A percentile compares a stretch with the other conserved stretches of the same genome.
These are phyloP conservation scores for Dipodomys stephensi DNA, from an alignment of 2,113 vertebrate genomes.

Conservation along the genomic window DNA sequence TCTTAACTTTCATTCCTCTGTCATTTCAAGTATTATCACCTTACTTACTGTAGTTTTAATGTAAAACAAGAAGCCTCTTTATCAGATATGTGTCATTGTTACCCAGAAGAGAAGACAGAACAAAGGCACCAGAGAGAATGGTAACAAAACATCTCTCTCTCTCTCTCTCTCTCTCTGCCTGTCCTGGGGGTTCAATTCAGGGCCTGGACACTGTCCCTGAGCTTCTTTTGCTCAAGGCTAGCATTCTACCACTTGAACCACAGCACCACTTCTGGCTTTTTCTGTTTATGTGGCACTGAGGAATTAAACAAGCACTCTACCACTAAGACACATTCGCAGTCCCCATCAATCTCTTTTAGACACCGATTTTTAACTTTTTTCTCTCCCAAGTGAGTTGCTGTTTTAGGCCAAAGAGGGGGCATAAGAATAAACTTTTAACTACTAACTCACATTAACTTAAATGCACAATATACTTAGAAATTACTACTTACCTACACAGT, in stretches of 20 bases:
- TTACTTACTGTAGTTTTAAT: conserved; percentile 30
- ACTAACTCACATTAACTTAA: conserved; percentile 47
- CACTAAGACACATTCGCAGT: too few species aligned
- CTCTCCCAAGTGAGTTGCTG: not conserved
- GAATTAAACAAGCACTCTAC: too few species aligned
- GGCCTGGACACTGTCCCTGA: too few species aligned
- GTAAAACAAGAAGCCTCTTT: not conserved
- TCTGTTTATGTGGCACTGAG: too few species aligned
- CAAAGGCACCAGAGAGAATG: not conserved
- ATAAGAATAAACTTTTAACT: conserved; percentile 17
- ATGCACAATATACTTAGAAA: conserved; percentile 47
- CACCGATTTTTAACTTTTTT: not conserved
- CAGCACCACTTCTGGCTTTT: too few species aligned
- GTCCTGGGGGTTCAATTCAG: too few species aligned
- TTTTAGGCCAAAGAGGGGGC: not conserved
- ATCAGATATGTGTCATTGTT: not conserved
- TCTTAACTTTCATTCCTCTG: not conserved
- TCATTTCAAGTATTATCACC: not conserved
- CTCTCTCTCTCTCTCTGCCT: too few species aligned
- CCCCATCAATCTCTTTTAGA: not conserved
- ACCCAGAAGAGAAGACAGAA: not conserved
- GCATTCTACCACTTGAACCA: too few species aligned
- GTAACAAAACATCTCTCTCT: not conserved
- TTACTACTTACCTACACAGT: conserved; percentile 95
- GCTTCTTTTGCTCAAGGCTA: too few species aligned